Evolutionary conservation across 2,888 invertebrate species (phyloP).

Genomic region (Scaptomyza caliginosa): DNA sequence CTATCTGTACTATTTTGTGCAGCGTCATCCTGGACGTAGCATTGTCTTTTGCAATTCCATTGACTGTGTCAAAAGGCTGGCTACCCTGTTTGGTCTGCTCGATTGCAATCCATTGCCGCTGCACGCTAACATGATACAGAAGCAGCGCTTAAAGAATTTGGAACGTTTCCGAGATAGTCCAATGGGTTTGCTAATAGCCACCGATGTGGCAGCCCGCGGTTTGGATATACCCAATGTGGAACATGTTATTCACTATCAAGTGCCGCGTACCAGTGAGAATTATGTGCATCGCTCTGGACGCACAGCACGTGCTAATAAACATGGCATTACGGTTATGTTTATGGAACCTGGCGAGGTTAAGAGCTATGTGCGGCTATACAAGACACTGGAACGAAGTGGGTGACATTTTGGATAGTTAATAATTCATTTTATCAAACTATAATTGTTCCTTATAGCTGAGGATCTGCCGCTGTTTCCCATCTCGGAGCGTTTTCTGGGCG

Average conservation of each 20-base stretch:
- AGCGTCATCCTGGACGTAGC: conserved; percentile 94
- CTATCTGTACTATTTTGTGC: conserved; percentile 95
- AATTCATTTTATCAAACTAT: background rate
- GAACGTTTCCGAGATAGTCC: conserved; percentile 92
- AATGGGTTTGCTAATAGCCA: conserved; percentile 92
- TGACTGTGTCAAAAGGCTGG: conserved; percentile 93
- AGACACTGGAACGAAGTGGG: conserved; percentile 93
- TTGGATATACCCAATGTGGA: conserved; percentile 96
- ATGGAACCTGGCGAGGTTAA: conserved; percentile 94
- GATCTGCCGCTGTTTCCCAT: conserved; percentile 94
- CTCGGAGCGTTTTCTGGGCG: conserved; percentile 86
- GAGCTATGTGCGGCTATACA: conserved; percentile 91
- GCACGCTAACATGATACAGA: conserved; percentile 96
- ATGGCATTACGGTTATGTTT: conserved; percentile 95
- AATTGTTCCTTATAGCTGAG: conserved; percentile 86
- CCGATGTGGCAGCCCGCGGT: conserved; percentile 98
- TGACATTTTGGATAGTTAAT: conserved; percentile 29
- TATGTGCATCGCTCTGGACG: conserved; percentile 98
- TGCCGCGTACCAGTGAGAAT: conserved; percentile 97
- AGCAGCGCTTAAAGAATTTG: conserved; percentile 95
- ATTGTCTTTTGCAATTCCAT: conserved; percentile 98
- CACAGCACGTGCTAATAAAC: conserved; percentile 94
- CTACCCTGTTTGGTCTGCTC: conserved; percentile 88
- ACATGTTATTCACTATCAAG: conserved; percentile 98
- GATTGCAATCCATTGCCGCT: conserved; percentile 90